phyloP scores from a whole-genome alignment of 2,797 vertebrate genomes.

The Acrossocheilus fasciatus region DNA sequence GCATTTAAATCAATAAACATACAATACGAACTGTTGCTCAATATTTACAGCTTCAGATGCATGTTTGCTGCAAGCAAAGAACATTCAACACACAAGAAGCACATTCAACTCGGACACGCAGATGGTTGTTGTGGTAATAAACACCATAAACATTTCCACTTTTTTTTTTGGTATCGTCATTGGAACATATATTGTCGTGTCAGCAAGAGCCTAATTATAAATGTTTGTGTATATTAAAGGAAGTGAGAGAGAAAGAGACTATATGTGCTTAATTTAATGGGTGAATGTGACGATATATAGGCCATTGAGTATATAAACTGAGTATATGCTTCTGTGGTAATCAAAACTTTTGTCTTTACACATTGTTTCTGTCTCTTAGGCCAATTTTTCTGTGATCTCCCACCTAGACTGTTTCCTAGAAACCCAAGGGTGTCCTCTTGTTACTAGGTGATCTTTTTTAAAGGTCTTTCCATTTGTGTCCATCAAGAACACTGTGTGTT shows the following conservation, averaged over 20 bases:
- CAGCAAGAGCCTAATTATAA: background rate
- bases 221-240: background rate
- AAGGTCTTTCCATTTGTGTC: slow-evolving; percentile 44
- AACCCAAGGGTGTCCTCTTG: background rate
- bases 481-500: slow-evolving; percentile 45
- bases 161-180: background rate
- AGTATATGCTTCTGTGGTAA: slow-evolving; percentile 46
- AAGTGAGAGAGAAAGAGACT: background rate
- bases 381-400: background rate
- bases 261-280: background rate
- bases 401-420: background rate
- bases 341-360: background rate
- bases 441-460: slow-evolving; percentile 28
- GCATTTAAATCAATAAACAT: too few relatives aligned
- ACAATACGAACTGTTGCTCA: too few relatives aligned
- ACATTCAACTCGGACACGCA: too few relatives aligned
- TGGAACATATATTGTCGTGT: background rate
- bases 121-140: too few relatives aligned
- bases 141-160: background rate
- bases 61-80: too few relatives aligned
- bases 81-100: too few relatives aligned
- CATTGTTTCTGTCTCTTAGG: background rate
- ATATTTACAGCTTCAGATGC: too few relatives aligned
- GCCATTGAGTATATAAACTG: background rate
- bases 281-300: background rate